Percentiles rank a stretch among this genome's conserved stretches.
phyloP scores from a whole-genome alignment of 2,113 vertebrate genomes.

The Leptobrachium leishanense region DNA sequence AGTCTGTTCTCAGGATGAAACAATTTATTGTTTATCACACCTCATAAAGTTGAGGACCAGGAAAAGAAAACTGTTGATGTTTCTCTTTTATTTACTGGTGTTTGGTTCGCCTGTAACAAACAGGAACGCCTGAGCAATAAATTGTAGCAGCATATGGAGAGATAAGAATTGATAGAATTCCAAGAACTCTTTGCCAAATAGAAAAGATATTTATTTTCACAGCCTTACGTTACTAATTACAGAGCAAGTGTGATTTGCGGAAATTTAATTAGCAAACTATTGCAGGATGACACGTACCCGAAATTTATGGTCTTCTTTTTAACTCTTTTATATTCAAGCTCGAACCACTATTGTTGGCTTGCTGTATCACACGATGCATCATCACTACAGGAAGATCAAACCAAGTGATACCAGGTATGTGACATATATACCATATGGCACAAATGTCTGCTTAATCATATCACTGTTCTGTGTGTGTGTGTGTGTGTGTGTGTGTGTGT shows the following conservation, averaged over 20 bases:
- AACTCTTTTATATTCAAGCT: slow-evolving; percentile 61
- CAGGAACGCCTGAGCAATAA: neutral
- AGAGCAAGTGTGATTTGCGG: neutral
- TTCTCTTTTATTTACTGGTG: too few relatives aligned
- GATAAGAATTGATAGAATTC: neutral
- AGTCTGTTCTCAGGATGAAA: too few relatives aligned
- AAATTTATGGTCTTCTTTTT: slow-evolving; percentile 24
- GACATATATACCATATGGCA: too few relatives aligned
- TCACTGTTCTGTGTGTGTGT: too few relatives aligned
- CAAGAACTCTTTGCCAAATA: slow-evolving; percentile 1
- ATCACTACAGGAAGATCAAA: slow-evolving; percentile 76
- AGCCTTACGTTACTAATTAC: slow-evolving; percentile 39
- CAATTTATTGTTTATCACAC: too few relatives aligned
- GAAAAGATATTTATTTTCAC: neutral
- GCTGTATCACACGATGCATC: slow-evolving; percentile 87
- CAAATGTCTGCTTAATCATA: too few relatives aligned
- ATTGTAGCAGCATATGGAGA: neutral
- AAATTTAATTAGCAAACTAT: slow-evolving; percentile 31
- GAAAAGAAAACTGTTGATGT: too few relatives aligned
- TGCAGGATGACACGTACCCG: slow-evolving; percentile 13
- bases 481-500: too few relatives aligned
- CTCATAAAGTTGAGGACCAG: too few relatives aligned
- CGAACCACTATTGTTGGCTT: slow-evolving; percentile 90
- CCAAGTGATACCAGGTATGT: slow-evolving; percentile 83
- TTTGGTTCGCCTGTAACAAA: neutral